These are phyloP conservation scores for Xanthia icteritia DNA, from an alignment of 2,888 invertebrate species.

Conservation along the genomic window DNA sequence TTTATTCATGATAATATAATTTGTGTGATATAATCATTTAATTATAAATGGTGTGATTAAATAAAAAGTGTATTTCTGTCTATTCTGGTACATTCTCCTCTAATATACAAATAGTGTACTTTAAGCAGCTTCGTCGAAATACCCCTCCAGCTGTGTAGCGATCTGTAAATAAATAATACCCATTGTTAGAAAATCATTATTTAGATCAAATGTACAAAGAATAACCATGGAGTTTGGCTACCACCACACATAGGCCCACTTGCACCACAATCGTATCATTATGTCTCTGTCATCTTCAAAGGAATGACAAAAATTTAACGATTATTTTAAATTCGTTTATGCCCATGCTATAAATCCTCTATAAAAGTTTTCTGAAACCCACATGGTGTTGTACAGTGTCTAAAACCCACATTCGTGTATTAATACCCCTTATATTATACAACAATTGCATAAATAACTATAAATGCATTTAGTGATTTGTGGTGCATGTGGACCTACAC, in stretches of 20 bases:
- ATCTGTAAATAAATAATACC: slow-evolving; percentile 86
- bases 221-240: background rate
- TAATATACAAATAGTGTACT: slow-evolving; percentile 34
- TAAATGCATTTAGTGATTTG: too few species aligned
- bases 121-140: slow-evolving; percentile 97
- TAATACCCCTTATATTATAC: too few species aligned
- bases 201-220: background rate
- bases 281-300: too few species aligned
- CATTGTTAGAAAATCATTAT: background rate
- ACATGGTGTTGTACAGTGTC: too few species aligned
- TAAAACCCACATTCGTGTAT: too few species aligned
- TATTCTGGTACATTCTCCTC: slow-evolving; percentile 54
- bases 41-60: slow-evolving; percentile 48
- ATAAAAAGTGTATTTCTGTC: slow-evolving; percentile 53
- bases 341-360: too few species aligned
- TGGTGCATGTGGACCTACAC: too few species aligned
- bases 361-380: too few species aligned
- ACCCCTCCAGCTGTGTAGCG: slow-evolving; percentile 95
- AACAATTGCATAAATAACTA: too few species aligned
- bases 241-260: background rate
- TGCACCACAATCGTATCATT: too few species aligned
- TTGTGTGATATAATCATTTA: slow-evolving; percentile 42
- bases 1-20: slow-evolving; percentile 47
- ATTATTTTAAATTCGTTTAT: too few species aligned
- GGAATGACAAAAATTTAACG: too few species aligned